Percentiles rank a stretch among this genome's conserved stretches.
Evolutionary conservation across 2,113 vertebrate species (phyloP).

Genomic region (Euleptes europaea): DNA sequence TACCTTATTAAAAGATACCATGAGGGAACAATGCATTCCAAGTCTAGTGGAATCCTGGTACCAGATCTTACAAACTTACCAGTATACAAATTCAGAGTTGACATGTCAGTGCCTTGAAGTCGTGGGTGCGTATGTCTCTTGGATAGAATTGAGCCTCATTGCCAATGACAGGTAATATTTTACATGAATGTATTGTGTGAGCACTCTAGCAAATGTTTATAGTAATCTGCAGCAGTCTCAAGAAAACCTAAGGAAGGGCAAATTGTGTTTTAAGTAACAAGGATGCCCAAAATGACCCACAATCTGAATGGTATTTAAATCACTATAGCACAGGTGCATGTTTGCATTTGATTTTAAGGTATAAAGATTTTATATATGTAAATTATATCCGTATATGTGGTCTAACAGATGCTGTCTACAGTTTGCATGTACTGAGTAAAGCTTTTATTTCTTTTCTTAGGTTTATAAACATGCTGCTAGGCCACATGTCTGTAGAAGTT

Average conservation of each 20-base stretch:
- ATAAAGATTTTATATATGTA: neutral
- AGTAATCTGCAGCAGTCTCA: neutral
- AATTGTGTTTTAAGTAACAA: neutral
- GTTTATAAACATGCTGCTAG: constrained; percentile 96
- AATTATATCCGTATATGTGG: neutral
- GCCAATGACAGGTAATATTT: constrained; percentile 91
- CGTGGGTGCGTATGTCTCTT: constrained; percentile 95
- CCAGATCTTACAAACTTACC: constrained; percentile 95
- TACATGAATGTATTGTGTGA: neutral
- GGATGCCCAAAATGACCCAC: neutral
- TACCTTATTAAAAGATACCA: constrained; percentile 93
- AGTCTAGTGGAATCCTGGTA: constrained; percentile 98
- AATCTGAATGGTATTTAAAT: neutral
- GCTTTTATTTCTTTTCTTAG: constrained; percentile 65
- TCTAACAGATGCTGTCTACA: neutral
- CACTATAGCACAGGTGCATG: neutral
- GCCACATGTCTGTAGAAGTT: constrained; percentile 97
- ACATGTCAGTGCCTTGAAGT: constrained; percentile 99
- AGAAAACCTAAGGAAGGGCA: neutral
- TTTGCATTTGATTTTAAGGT: neutral
- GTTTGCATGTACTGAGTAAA: constrained; percentile 2
- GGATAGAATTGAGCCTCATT: constrained; percentile 98
- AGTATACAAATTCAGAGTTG: constrained; percentile 92
- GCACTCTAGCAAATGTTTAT: neutral
- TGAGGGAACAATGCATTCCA: constrained; percentile 96